These are phyloP conservation scores for Heliothis virescens DNA, from an alignment of 1,140 invertebrate species.

Conservation along the genomic window DNA sequence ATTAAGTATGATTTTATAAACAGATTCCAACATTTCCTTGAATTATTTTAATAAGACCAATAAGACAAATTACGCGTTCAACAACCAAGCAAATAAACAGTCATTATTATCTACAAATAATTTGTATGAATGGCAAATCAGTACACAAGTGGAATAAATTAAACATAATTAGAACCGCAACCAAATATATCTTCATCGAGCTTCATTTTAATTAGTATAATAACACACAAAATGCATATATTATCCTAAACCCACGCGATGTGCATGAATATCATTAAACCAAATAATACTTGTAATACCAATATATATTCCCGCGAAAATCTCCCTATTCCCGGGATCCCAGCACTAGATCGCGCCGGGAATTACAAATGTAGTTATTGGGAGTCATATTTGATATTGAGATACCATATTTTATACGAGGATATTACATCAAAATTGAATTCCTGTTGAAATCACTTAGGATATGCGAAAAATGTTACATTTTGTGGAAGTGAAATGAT, in stretches of 20 bases:
- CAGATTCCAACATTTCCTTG: not conserved
- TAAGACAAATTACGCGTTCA: not conserved
- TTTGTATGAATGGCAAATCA: too few species aligned
- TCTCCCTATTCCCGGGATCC: slow-evolving; percentile 29
- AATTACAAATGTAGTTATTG: slow-evolving; percentile 48
- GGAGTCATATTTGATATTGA: slow-evolving; percentile 41
- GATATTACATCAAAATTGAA: slow-evolving; percentile 48
- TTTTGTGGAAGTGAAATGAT: slow-evolving; percentile 2
- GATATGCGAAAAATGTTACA: slow-evolving; percentile 10
- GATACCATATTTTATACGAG: slow-evolving; percentile 42
- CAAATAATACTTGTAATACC: slow-evolving; percentile 32
- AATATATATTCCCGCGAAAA: slow-evolving; percentile 29
- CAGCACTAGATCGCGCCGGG: slow-evolving; percentile 39
- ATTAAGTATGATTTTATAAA: not conserved
- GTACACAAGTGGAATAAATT: too few species aligned
- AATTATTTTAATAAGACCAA: not conserved
- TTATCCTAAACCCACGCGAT: not conserved
- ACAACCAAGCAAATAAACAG: too few species aligned
- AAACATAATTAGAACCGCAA: not conserved
- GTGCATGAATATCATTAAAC: slow-evolving; percentile 21
- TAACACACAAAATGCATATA: not conserved
- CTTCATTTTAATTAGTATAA: too few species aligned
- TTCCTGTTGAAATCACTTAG: slow-evolving; percentile 14
- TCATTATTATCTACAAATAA: too few species aligned
- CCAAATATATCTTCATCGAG: not conserved